These are phyloP conservation scores for Caenorhabditis sp. DNA, from an alignment of 2,888 invertebrate genomes.

Conservation along the genomic window DNA sequence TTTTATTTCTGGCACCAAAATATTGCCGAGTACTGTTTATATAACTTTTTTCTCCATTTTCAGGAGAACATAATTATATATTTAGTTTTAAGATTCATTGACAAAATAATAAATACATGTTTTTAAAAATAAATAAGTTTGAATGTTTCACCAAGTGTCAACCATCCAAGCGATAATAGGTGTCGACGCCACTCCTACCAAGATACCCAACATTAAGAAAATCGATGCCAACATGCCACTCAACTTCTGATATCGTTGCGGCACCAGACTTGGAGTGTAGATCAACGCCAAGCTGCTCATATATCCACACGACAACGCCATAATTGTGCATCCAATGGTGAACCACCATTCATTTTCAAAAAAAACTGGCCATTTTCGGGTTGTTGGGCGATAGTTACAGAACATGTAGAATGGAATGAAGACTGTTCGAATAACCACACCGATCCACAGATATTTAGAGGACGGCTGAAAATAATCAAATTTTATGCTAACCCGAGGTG, in stretches of 20 bases:
- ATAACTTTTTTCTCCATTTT: too few relatives aligned
- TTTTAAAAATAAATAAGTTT: background rate
- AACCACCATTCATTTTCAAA: conserved; percentile 78
- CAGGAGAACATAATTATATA: too few relatives aligned
- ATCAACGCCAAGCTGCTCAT: conserved; percentile 90
- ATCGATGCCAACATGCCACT: conserved; percentile 52
- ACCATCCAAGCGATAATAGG: conserved; percentile 43
- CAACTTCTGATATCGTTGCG: conserved; percentile 44
- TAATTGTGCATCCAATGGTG: conserved; percentile 74
- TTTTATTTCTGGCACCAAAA: too few relatives aligned
- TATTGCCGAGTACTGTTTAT: too few relatives aligned
- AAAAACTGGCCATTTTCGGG: conserved; percentile 64
- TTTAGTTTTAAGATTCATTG: too few relatives aligned
- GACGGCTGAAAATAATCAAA: conserved; percentile 77
- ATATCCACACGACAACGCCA: conserved; percentile 91
- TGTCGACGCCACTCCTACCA: conserved; percentile 44
- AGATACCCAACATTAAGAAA: conserved; percentile 48
- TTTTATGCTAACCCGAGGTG: background rate
- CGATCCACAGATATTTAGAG: conserved; percentile 81
- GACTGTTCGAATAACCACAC: conserved; percentile 79
- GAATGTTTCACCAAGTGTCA: conserved; percentile 1
- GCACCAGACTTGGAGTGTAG: conserved; percentile 79
- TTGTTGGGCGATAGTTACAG: conserved; percentile 85
- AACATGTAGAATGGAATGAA: conserved; percentile 89
- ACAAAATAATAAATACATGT: background rate